Base-by-base conservation (phyloP, 2,888 invertebrate species). In the Latrodectus elegans region DNA sequence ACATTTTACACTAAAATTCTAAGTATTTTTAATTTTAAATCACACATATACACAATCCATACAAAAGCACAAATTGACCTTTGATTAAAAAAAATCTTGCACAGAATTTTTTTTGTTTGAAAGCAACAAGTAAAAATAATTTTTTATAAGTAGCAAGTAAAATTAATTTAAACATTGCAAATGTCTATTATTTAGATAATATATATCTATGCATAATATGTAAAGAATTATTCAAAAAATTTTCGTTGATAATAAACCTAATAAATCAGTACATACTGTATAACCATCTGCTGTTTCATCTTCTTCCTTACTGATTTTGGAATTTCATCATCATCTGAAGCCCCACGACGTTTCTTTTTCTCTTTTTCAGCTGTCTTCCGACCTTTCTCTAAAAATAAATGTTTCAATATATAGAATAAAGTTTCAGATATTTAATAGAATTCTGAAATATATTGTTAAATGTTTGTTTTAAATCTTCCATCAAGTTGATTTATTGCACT, bases 361-460 rank as follows among this genome's bases (percentile, higher is more conserved):
- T 93, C 93, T 91, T 95, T 94, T 89, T 95, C 95, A 91, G 95
- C 95, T 0, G 94, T 93, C 91, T 95, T 95, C 91, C 95, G 95
- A 17, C 95, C 93, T 15, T 95, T 95, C 91, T 95, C 95, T 94
- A 89, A 1, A 91, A 91, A 60, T 22, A 60, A 12, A 1, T 52
- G 65, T 17, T 9, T 51, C 4, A 72, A 1, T 15, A n/a, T 38
- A 8, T 4, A 10, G 6, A 72, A 51, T 15, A 72, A 12, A 26
- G 17, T 26, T 14, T 38, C 6, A 38, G 38, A 38, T 38, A 38
- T 38, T 38, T 38, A 38, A 38, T 38, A 38, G 0, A 38, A 38
- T 38, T 38, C 6, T 38, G 38, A 4, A 38, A 38, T 38, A 38
- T 38, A 38, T 6, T 38, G 6, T 38, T 38, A 38, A 38, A 38